Evolutionary conservation across 2,888 invertebrate species (phyloP).

Genomic region (Thelaira solivaga): DNA sequence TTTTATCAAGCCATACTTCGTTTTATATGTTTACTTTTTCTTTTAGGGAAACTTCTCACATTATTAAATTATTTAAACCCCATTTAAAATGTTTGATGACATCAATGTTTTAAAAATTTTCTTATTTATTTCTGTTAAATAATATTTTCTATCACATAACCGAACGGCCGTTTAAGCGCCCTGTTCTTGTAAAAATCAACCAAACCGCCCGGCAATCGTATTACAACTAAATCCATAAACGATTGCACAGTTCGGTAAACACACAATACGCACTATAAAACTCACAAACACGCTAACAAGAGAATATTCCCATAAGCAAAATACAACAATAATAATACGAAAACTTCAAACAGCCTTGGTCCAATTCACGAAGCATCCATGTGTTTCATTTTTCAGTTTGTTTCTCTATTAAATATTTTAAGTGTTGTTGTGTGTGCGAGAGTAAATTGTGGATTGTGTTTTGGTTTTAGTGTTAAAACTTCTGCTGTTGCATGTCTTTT

Average conservation of each 20-base stretch:
- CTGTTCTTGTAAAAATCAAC: constrained; percentile 61
- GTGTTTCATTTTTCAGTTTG: constrained; percentile 35
- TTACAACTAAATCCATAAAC: constrained; percentile 66
- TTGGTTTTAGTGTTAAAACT: constrained; percentile 15
- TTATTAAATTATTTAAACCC: background rate
- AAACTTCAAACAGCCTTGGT: background rate
- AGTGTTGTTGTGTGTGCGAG: constrained; percentile 5
- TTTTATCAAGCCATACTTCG: too few species aligned
- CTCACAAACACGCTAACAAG: background rate
- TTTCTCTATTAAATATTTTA: background rate
- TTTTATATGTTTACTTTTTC: too few species aligned
- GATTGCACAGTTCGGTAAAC: constrained; percentile 59
- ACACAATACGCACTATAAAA: constrained; percentile 31
- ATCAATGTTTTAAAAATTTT: background rate
- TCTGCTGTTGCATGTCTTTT: constrained; percentile 63
- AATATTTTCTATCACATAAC: constrained; percentile 35
- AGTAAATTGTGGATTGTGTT: constrained; percentile 32
- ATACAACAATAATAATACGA: too few species aligned
- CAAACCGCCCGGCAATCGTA: constrained; percentile 71
- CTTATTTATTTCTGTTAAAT: background rate
- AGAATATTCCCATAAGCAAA: too few species aligned
- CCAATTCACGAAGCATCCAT: constrained; percentile 25
- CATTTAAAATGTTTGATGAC: background rate
- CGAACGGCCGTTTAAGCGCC: constrained; percentile 41
- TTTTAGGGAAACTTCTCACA: too few species aligned